Evolutionary conservation across 2,113 vertebrate genomes (phyloP), one percentile per base, ranked within the genome.

Genomic region (Chaetodon auriga): DNA sequence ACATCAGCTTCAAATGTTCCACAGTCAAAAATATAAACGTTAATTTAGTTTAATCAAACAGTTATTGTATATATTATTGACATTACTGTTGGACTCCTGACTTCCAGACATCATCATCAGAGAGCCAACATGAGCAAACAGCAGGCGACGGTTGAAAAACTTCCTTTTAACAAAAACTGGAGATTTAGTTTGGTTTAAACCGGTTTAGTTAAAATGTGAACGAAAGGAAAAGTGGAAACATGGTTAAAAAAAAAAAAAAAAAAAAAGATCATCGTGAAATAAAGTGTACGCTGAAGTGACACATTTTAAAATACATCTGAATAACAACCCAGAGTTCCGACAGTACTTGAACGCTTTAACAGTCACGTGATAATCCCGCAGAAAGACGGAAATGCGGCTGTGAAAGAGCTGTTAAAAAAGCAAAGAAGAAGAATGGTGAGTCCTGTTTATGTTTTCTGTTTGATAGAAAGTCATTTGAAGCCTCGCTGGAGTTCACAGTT

Each of bases 351-450:
- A 87, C 0, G 64, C 57, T 36, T 75, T 86, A 55, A 1, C 0
- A 16, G 87, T 94, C 92, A 94, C 87, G 85, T 90, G 92, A 78
- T 4, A 10, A 4, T 8, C 68, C 81, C 51, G 13, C 35, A 45
- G 23, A 5, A 58, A 82, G 21, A 4, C 85, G 90, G 89, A 92
- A 91, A 69, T 80, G 75, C 35, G 5, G 54, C 58, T 46, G 15
- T 60, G 38, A 6, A 38, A 62, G 19, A 41, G 8, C 38, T 41
- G 6, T 46, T 54, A 51, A 49, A 1, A 1, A 21, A 9, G 7
- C n/a, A 12, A 14, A n/a, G 30, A 14, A 58, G 6, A 48, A 66
- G 48, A 54, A 58, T 93, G 93, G 92, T 89, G 60, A 73, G 81
- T 68, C 9, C 3, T 30, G 35, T 2, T 30, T 30, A 30, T 36